These are phyloP conservation scores for Lasiommata megera DNA, from an alignment of 2,888 invertebrate species.

Conservation along the genomic window DNA sequence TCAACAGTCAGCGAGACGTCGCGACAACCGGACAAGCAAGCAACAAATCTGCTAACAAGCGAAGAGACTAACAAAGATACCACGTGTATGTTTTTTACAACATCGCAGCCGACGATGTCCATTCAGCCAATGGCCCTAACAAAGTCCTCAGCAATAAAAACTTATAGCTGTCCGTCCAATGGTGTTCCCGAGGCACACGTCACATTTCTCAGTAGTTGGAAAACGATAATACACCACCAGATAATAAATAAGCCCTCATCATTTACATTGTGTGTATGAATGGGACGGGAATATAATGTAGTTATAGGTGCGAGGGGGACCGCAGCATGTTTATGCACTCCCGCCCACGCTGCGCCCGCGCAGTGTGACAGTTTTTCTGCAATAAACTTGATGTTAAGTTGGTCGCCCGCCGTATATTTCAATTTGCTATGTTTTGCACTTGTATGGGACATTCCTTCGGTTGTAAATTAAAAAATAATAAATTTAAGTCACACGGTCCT, in stretches of 20 bases:
- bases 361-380: slow-evolving; percentile 61
- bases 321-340: slow-evolving; percentile 51
- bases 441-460: slow-evolving; percentile 14
- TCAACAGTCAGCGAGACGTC: background rate
- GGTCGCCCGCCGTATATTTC: slow-evolving; percentile 28
- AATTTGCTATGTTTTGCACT: slow-evolving; percentile 27
- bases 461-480: slow-evolving; percentile 24
- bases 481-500: background rate
- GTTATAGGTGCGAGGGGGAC: slow-evolving; percentile 41
- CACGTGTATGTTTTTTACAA: background rate
- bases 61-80: background rate
- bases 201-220: slow-evolving; percentile 35
- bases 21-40: background rate
- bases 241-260: slow-evolving; percentile 63
- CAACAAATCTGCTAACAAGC: slow-evolving; percentile 14
- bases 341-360: slow-evolving; percentile 52
- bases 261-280: slow-evolving; percentile 53
- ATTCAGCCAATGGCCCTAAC: slow-evolving; percentile 16
- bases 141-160: slow-evolving; percentile 28
- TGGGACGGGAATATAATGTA: slow-evolving; percentile 16
- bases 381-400: slow-evolving; percentile 44
- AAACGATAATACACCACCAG: slow-evolving; percentile 44
- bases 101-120: slow-evolving; percentile 1
- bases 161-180: slow-evolving; percentile 33
- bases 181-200: slow-evolving; percentile 18